These are phyloP conservation scores for Globodera rostochiensis DNA, from an alignment of 1,140 invertebrate genomes.

Conservation along the genomic window DNA sequence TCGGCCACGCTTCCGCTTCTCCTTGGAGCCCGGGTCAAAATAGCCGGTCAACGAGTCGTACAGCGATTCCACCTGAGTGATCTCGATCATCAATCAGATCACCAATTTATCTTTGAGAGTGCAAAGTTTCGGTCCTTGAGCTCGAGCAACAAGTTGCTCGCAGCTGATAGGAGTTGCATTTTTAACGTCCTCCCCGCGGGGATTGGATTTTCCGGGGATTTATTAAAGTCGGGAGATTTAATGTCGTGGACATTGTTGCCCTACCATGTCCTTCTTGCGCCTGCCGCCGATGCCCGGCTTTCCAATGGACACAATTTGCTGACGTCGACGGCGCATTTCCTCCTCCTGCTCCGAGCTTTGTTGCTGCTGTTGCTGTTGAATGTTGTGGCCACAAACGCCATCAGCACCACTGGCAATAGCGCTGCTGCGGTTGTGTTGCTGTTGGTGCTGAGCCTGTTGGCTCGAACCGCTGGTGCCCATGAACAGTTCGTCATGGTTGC, in stretches of 20 bases:
- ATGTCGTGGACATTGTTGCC: too few species aligned
- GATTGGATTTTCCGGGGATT: too few species aligned
- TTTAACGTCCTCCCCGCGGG: too few species aligned
- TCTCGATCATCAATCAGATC: background rate
- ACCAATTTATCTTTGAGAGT: too few species aligned
- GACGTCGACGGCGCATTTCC: constrained; percentile 14
- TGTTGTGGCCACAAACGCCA: background rate
- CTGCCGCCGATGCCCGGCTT: background rate
- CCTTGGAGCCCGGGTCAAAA: constrained; percentile 54
- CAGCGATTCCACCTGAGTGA: constrained; percentile 48
- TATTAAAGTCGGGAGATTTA: too few species aligned
- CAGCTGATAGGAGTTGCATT: background rate
- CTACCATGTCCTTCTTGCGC: constrained; percentile 25
- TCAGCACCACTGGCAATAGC: background rate
- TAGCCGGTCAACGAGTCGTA: constrained; percentile 61
- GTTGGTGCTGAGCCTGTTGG: background rate
- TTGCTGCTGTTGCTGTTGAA: background rate
- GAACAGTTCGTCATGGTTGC: background rate
- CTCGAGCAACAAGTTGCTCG: too few species aligned
- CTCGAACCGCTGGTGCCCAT: background rate
- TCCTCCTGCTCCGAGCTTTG: constrained; percentile 31
- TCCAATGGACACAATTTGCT: constrained; percentile 25
- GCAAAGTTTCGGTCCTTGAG: too few species aligned
- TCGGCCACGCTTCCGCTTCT: constrained; percentile 35
- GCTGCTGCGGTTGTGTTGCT: background rate